Percentiles rank a stretch among this genome's conserved stretches.
These are phyloP conservation scores for Ramphastos sulfuratus DNA, from an alignment of 2,113 vertebrate genomes.

Conservation along the genomic window DNA sequence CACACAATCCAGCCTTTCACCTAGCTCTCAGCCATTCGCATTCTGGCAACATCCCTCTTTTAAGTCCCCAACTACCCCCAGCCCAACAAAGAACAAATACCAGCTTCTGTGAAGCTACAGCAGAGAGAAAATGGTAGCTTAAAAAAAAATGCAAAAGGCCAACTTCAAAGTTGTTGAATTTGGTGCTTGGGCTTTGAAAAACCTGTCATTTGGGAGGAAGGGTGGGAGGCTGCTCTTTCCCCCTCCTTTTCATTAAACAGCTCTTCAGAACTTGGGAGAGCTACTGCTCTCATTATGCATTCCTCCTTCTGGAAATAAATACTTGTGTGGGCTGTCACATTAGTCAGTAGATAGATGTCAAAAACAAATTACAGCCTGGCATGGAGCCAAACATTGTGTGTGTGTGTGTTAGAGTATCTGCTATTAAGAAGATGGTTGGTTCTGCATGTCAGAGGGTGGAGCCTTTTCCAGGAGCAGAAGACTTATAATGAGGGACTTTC, in stretches of 20 bases:
- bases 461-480: not conserved
- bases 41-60: slow-evolving; percentile 2
- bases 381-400: not conserved
- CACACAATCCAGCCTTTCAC: not conserved
- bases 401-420: not conserved
- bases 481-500: slow-evolving; percentile 9
- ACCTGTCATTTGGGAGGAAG: slow-evolving; percentile 39
- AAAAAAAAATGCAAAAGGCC: not conserved
- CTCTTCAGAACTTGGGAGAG: slow-evolving; percentile 48
- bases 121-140: slow-evolving; percentile 31
- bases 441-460: not conserved
- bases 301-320: slow-evolving; percentile 69
- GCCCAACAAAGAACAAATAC: slow-evolving; percentile 18
- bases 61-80: slow-evolving; percentile 14
- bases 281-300: slow-evolving; percentile 53
- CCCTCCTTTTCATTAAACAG: slow-evolving; percentile 44
- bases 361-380: slow-evolving; percentile 63
- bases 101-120: slow-evolving; percentile 17
- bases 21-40: not conserved
- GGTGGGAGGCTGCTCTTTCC: slow-evolving; percentile 37
- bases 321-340: slow-evolving; percentile 64
- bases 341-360: slow-evolving; percentile 63
- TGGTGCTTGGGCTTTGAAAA: slow-evolving; percentile 51
- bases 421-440: not conserved
- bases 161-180: slow-evolving; percentile 56